Evolutionary conservation across 2,888 invertebrate genomes (phyloP).

Genomic region (Archips crataeganus): DNA sequence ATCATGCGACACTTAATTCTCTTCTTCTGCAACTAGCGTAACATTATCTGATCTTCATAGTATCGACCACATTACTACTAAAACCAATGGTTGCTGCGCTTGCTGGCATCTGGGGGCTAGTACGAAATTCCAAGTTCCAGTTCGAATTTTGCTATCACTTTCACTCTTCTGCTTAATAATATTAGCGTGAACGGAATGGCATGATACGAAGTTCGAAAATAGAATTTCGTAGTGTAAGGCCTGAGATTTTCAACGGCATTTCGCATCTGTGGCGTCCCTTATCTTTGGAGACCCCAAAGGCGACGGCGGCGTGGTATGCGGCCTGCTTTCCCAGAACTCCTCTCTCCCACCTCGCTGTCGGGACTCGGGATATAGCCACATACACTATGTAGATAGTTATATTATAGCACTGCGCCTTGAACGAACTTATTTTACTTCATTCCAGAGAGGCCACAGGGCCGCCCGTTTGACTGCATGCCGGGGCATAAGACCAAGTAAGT

Average conservation of each 20-base stretch:
- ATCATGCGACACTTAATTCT: too few relatives aligned
- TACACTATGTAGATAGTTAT: conserved; percentile 16
- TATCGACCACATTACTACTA: too few relatives aligned
- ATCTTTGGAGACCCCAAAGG: conserved; percentile 73
- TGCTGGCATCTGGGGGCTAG: too few relatives aligned
- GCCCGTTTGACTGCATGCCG: conserved; percentile 23
- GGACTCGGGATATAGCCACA: conserved; percentile 44
- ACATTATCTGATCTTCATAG: not conserved
- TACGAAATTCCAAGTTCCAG: too few relatives aligned
- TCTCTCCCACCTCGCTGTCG: conserved; percentile 54
- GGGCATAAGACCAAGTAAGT: conserved; percentile 9
- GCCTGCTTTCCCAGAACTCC: conserved; percentile 82
- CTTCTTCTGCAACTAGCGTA: too few relatives aligned
- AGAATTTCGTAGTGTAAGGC: too few relatives aligned
- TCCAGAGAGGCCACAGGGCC: conserved; percentile 40
- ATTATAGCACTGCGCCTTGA: conserved; percentile 29
- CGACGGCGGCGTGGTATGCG: conserved; percentile 74
- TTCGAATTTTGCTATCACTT: too few relatives aligned
- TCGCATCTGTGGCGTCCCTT: conserved; percentile 45
- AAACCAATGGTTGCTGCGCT: too few relatives aligned
- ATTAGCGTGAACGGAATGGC: too few relatives aligned
- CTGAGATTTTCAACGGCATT: not conserved
- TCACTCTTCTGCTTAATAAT: too few relatives aligned
- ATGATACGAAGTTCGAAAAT: too few relatives aligned
- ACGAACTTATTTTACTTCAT: conserved; percentile 40